A percentile compares a stretch with the other conserved stretches of the same genome.
Conservation (phyloP, 2,888 invertebrate genomes). For the Netelia melanura region DNA sequence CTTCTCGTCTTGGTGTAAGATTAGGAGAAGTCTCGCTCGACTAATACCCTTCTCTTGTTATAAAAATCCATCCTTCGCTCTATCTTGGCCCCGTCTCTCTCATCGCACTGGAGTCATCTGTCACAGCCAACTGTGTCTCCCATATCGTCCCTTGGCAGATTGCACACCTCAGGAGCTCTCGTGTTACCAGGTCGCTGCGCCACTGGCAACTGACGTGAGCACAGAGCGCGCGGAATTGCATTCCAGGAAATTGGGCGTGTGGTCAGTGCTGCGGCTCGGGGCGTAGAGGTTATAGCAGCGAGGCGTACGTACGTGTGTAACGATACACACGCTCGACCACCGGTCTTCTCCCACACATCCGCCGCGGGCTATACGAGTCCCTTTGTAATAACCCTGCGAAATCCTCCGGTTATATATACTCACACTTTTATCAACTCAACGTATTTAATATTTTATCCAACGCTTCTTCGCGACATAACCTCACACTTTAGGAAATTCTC, state of each 20-base stretch:
- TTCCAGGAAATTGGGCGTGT: constrained; percentile 61
- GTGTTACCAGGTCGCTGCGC: constrained; percentile 50
- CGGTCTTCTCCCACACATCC: neutral
- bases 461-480: too few relatives aligned
- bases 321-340: constrained; percentile 10
- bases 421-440: neutral
- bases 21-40: constrained; percentile 29
- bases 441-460: too few relatives aligned
- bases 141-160: constrained; percentile 44
- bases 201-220: constrained; percentile 52
- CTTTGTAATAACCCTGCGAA: neutral
- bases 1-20: constrained; percentile 40
- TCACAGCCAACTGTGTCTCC: constrained; percentile 29
- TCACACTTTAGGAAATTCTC: too few relatives aligned
- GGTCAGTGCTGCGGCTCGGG: constrained; percentile 30
- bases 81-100: neutral
- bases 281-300: neutral
- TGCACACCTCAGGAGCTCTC: constrained; percentile 59
- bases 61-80: constrained; percentile 13
- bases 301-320: neutral
- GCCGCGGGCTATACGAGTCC: neutral
- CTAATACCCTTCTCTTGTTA: constrained; percentile 21
- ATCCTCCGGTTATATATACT: neutral
- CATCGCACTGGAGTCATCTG: constrained; percentile 13
- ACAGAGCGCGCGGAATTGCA: constrained; percentile 44